Percentiles rank a stretch among this genome's conserved stretches.
Evolutionary conservation across 2,797 vertebrate genomes (phyloP).

Genomic region (Pristis pectinata): DNA sequence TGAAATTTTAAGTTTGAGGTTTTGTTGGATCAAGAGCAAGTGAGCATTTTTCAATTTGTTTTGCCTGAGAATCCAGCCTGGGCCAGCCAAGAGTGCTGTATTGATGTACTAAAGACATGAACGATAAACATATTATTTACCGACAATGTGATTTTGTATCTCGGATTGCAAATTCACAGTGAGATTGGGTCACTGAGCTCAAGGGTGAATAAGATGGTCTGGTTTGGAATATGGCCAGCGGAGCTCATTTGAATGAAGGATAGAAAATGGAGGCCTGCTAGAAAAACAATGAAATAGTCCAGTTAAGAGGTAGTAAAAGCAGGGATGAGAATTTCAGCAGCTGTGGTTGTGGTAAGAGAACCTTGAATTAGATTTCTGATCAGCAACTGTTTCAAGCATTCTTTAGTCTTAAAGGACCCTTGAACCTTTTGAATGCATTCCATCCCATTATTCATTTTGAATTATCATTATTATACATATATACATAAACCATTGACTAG

Average conservation of each 20-base stretch:
- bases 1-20: neutral
- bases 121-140: no score
- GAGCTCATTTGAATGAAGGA: neutral
- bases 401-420: neutral
- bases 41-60: no score
- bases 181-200: no score
- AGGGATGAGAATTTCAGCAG: neutral
- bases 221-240: no score
- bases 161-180: no score
- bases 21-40: neutral
- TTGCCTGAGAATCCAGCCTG: no score
- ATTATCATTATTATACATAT: neutral
- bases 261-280: neutral
- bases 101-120: no score
- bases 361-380: no score
- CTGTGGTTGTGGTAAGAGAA: neutral
- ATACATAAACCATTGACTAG: neutral
- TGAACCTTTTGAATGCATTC: neutral
- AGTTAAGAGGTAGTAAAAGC: neutral
- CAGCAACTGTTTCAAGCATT: neutral
- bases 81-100: no score
- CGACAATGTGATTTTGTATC: no score
- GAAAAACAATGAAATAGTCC: neutral
- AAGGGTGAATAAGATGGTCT: no score
- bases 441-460: neutral